Conservation (phyloP, 2,797 vertebrate species). For the Sternarchorhynchus goeldii region DNA sequence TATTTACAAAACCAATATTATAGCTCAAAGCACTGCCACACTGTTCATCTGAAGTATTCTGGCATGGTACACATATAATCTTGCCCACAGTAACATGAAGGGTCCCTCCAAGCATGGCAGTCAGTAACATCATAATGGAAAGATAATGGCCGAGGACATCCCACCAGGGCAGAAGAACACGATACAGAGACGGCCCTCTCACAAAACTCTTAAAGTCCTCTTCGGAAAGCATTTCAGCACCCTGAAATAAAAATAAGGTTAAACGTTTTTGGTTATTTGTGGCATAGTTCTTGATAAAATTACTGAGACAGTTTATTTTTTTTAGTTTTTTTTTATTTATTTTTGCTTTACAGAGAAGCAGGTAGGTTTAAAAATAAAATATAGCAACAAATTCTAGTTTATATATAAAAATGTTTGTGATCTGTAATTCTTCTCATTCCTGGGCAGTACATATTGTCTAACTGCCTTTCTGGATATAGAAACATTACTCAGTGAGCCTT, state of each 20-base stretch:
- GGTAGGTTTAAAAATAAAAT: too few species aligned
- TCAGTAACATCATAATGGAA: constrained; percentile 82
- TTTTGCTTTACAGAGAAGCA: too few species aligned
- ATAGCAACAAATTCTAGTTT: too few species aligned
- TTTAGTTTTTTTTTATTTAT: too few species aligned
- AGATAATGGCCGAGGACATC: constrained; percentile 83
- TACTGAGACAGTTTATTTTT: too few species aligned
- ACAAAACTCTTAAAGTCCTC: constrained; percentile 21
- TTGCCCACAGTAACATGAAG: constrained; percentile 83
- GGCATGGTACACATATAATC: constrained; percentile 83
- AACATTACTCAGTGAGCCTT: not conserved
- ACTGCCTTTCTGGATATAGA: too few species aligned
- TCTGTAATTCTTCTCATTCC: too few species aligned
- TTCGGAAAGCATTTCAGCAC: constrained; percentile 17
- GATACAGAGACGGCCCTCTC: constrained; percentile 17
- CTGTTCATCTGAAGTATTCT: constrained; percentile 48
- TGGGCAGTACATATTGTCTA: too few species aligned
- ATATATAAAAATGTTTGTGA: too few species aligned
- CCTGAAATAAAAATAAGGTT: not conserved
- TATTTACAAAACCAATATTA: constrained; percentile 69
- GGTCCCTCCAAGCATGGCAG: constrained; percentile 76
- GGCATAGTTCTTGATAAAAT: not conserved
- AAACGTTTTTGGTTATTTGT: not conserved
- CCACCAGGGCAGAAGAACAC: constrained; percentile 74
- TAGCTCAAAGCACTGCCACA: constrained; percentile 75